phyloP scores from a whole-genome alignment of 2,888 invertebrate species.

The Philereme vetulata region DNA sequence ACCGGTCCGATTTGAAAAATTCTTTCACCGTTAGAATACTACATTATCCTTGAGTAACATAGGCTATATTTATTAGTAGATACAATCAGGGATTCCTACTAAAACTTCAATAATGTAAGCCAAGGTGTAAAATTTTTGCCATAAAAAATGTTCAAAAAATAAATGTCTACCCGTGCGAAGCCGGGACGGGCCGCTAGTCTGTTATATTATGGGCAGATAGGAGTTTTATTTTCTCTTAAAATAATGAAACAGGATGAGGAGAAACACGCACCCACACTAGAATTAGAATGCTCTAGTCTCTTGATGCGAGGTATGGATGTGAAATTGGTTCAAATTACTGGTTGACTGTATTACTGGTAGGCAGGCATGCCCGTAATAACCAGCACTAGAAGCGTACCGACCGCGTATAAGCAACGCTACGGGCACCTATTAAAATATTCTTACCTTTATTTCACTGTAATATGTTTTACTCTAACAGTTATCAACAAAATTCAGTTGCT shows the following conservation, averaged over 20 bases:
- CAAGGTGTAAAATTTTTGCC: too few species aligned
- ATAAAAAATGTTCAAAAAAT: too few species aligned
- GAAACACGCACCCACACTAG: constrained; percentile 22
- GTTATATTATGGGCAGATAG: not conserved
- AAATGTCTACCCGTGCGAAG: too few species aligned
- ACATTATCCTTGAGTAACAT: too few species aligned
- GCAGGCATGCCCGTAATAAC: constrained; percentile 29
- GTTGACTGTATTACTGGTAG: constrained; percentile 37
- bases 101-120: too few species aligned
- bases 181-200: not conserved
- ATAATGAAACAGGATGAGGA: constrained; percentile 21
- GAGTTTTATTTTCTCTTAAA: constrained; percentile 8
- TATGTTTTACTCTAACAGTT: not conserved
- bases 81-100: too few species aligned
- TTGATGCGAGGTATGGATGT: constrained; percentile 36
- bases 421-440: not conserved
- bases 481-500: constrained; percentile 8
- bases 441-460: not conserved
- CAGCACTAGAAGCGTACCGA: constrained; percentile 14
- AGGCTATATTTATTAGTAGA: too few species aligned
- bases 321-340: constrained; percentile 49
- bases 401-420: constrained; percentile 5
- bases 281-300: constrained; percentile 34
- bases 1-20: too few species aligned
- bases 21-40: too few species aligned